These are phyloP conservation scores for Phymastichus coffea DNA, from an alignment of 1,140 invertebrate genomes.

Conservation along the genomic window DNA sequence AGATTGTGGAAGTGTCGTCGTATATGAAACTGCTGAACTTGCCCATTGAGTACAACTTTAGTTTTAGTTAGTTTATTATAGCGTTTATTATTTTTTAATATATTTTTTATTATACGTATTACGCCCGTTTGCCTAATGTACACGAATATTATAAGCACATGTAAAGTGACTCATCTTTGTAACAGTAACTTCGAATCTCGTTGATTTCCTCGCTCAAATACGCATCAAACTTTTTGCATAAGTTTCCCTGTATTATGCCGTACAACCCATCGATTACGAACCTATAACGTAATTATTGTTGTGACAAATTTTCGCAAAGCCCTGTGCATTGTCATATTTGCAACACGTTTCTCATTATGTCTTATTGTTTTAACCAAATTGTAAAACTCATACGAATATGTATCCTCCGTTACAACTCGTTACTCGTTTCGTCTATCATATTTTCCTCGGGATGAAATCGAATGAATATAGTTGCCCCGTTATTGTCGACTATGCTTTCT, in stretches of 20 bases:
- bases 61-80: slow-evolving; percentile 19
- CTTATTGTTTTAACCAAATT: no score
- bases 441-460: slow-evolving; percentile 22
- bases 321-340: slow-evolving; percentile 15
- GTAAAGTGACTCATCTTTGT: no score
- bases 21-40: slow-evolving; percentile 15
- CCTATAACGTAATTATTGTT: slow-evolving; percentile 17
- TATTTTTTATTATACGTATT: not conserved
- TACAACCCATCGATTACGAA: no score
- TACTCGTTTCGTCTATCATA: not conserved
- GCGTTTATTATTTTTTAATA: slow-evolving; percentile 12
- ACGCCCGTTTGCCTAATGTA: not conserved
- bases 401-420: no score
- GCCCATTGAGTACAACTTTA: slow-evolving; percentile 30
- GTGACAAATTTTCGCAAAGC: slow-evolving; percentile 17
- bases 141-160: not conserved
- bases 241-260: no score
- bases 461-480: slow-evolving; percentile 23
- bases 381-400: no score
- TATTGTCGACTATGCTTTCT: slow-evolving; percentile 42
- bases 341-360: slow-evolving; percentile 5
- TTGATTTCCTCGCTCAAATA: slow-evolving; percentile 23
- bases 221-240: no score
- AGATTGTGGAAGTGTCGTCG: slow-evolving; percentile 23
- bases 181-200: slow-evolving; percentile 15